Percentiles rank a stretch among this genome's conserved stretches.
Conservation (phyloP, 2,797 vertebrate genomes). For the Gymnoscopelus braueri region DNA sequence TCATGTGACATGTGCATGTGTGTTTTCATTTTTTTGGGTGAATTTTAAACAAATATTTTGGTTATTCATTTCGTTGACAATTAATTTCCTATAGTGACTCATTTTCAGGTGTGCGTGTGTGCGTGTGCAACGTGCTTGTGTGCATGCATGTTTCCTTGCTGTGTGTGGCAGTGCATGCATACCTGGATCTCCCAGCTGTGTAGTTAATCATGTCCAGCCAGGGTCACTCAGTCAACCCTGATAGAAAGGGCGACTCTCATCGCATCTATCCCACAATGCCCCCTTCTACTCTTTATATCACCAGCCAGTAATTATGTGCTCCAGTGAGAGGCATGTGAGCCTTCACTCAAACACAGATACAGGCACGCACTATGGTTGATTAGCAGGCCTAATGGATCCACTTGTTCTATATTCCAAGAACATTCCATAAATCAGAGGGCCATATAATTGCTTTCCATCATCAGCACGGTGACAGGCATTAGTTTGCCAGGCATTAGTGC, state of each 20-base stretch:
- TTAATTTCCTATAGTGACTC: no score
- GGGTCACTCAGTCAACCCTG: slow-evolving; percentile 54
- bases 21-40: not conserved
- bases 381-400: slow-evolving; percentile 67
- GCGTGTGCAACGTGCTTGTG: not conserved
- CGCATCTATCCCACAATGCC: slow-evolving; percentile 57
- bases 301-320: slow-evolving; percentile 72
- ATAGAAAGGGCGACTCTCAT: slow-evolving; percentile 46
- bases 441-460: slow-evolving; percentile 66
- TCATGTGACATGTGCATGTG: slow-evolving; percentile 26
- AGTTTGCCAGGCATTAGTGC: slow-evolving; percentile 2
- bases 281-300: slow-evolving; percentile 67
- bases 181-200: slow-evolving; percentile 46
- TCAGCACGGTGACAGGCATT: slow-evolving; percentile 43
- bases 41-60: not conserved
- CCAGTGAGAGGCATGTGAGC: slow-evolving; percentile 63
- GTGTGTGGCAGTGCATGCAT: slow-evolving; percentile 38
- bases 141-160: not conserved
- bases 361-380: slow-evolving; percentile 58
- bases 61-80: not conserved
- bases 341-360: slow-evolving; percentile 19
- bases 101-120: not conserved
- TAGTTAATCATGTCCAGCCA: slow-evolving; percentile 56
- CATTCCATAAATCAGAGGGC: slow-evolving; percentile 66
- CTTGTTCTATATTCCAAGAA: slow-evolving; percentile 71